Evolutionary conservation across 1,140 invertebrate species (phyloP).

Genomic region (Globodera ellingtonae): DNA sequence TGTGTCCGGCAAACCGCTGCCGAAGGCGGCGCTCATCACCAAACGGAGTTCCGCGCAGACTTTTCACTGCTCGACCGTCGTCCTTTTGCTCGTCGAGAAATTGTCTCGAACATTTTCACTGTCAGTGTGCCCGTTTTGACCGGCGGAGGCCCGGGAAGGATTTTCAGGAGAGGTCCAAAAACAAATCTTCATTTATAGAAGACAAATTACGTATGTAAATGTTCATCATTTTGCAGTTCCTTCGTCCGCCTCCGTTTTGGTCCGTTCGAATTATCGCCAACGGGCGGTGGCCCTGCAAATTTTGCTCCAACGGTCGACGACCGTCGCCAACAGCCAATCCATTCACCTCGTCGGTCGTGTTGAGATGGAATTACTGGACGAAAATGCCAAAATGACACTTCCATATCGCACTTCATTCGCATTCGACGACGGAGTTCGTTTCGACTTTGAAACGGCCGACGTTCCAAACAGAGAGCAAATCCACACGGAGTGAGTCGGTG

Average conservation of each 20-base stretch:
- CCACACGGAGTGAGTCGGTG: conserved; percentile 27
- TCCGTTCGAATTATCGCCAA: conserved; percentile 44
- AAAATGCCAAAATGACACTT: conserved; percentile 18
- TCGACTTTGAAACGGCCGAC: conserved; percentile 34
- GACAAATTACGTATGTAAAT: not conserved
- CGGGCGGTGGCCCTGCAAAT: conserved; percentile 37
- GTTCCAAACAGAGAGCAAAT: conserved; percentile 17
- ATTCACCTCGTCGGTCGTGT: conserved; percentile 26
- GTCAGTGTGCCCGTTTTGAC: conserved; percentile 16
- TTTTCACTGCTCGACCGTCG: conserved; percentile 32
- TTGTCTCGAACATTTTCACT: conserved; percentile 34
- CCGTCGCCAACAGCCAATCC: conserved; percentile 5
- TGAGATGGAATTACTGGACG: conserved; percentile 34
- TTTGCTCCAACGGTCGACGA: conserved; percentile 12
- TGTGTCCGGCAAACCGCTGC: conserved; percentile 8
- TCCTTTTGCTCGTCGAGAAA: conserved; percentile 29
- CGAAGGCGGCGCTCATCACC: too few species aligned
- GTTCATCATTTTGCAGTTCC: not conserved
- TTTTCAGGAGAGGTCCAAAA: not conserved
- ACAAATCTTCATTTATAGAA: not conserved
- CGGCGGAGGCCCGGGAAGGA: conserved; percentile 1
- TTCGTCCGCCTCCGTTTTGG: conserved; percentile 29
- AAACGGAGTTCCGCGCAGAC: conserved; percentile 12
- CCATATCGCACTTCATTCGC: conserved; percentile 25
- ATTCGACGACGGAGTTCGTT: conserved; percentile 27